phyloP scores from a whole-genome alignment of 2,797 vertebrate species.

The Microctenopoma stevenorrisi region DNA sequence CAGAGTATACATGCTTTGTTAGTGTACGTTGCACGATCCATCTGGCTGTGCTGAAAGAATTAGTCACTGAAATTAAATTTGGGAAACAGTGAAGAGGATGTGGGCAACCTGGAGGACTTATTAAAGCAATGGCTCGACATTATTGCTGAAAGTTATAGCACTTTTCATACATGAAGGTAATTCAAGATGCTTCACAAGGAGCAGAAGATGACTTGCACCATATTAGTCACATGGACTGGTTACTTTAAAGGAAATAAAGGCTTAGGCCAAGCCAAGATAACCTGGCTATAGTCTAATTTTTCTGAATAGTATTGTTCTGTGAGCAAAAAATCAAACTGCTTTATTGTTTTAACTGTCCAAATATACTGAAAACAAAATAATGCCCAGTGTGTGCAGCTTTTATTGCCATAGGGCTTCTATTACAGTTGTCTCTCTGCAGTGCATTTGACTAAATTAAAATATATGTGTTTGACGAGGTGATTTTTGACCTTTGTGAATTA shows the following conservation, averaged over 20 bases:
- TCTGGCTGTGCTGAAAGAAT: conserved; percentile 65
- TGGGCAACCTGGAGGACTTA: conserved; percentile 32
- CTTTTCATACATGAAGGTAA: too few relatives aligned
- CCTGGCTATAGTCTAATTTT: too few relatives aligned
- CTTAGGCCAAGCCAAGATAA: too few relatives aligned
- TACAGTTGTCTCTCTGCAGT: neutral
- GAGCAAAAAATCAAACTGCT: neutral
- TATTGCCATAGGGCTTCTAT: neutral
- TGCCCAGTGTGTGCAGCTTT: neutral
- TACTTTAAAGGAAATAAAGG: too few relatives aligned
- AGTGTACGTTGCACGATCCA: conserved; percentile 68
- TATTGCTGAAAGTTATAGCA: too few relatives aligned
- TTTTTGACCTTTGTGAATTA: conserved; percentile 8
- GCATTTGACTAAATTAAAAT: neutral
- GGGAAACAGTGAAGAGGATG: conserved; percentile 25
- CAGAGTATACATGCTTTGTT: conserved; percentile 71
- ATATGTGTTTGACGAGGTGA: neutral
- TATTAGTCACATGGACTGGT: too few relatives aligned
- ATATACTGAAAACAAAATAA: neutral
- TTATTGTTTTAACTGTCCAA: neutral
- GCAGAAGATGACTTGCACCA: too few relatives aligned
- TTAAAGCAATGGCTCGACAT: conserved; percentile 23
- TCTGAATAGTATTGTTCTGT: neutral
- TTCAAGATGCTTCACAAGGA: too few relatives aligned
- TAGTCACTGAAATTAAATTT: conserved; percentile 47